Evolutionary conservation across 2,113 vertebrate genomes (phyloP), one percentile per base, ranked within the genome.

Genomic region (Aspidoscelis tigris): DNA sequence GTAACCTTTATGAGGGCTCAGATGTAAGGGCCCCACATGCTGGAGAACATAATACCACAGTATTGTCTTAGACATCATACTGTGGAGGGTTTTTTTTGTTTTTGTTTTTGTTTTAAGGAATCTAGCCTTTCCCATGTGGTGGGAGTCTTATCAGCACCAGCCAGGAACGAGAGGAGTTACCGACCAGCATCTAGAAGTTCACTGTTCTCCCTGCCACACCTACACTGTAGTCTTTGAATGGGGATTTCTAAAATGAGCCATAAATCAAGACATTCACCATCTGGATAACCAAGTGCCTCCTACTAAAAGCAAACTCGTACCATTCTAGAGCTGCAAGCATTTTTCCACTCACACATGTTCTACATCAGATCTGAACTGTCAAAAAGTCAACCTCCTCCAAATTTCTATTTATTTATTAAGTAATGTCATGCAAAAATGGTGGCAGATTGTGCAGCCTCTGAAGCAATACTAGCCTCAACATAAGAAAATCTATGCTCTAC

Each of bases 231-330:
- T 21, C 26, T 58, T 72, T 72, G 39, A 78, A 44, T 33, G 10
- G 21, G 16, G 24, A 78, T 11, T 84, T 33, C 39, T 71, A 76
- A 41, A 41, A 71, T 1, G 11, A 43, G 47, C n/a, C 50, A 78
- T 24, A 24, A 70, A 26, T 47, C 44, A 18, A 58, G 26, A 39
- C n/a, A 79, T 50, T 53, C 11, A 41, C 9, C 21, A 26, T 73
- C 4, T 80, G 43, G 22, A 73, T 74, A 85, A 80, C 70, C 55
- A 72, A 72, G 20, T 65, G 68, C 41, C 12, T 85, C 73, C 55
- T 24, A 11, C 12, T 0, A 39, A 20, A 55, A 24, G 50, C 41
- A 65, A 64, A 79, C 3, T 4, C 14, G 7, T 47, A 47, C 24
- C 24, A 33, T 44, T 64, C 50, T 24, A 47, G n/a, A 79, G 55